Evolutionary conservation across 2,797 vertebrate genomes (phyloP).

Genomic region (Enoplosus armatus): DNA sequence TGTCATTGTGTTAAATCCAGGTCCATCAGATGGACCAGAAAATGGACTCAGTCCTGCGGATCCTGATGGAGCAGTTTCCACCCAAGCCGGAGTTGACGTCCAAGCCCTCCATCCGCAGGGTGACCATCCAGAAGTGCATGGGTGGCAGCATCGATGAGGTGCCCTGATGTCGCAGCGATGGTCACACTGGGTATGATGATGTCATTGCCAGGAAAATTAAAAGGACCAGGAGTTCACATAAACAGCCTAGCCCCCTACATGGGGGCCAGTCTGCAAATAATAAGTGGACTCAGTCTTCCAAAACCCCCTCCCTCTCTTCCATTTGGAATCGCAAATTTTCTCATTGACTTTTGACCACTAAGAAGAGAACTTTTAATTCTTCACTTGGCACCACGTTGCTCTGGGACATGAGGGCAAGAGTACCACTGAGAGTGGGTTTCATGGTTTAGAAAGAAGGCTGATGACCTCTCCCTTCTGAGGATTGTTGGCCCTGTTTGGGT

Average conservation of each 20-base stretch:
- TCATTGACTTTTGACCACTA: constrained; percentile 51
- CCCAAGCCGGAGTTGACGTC: constrained; percentile 75
- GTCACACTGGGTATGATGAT: constrained; percentile 1
- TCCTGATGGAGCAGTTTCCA: constrained; percentile 82
- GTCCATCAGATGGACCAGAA: constrained; percentile 84
- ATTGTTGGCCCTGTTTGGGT: constrained; percentile 1
- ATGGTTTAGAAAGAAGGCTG: constrained; percentile 12
- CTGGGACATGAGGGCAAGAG: constrained; percentile 33
- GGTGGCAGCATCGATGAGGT: constrained; percentile 80
- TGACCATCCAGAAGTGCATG: constrained; percentile 82
- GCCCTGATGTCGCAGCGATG: constrained; percentile 61
- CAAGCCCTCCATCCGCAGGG: constrained; percentile 76
- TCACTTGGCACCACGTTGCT: constrained; percentile 13
- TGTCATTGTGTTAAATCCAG: constrained; percentile 66
- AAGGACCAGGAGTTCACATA: constrained; percentile 36
- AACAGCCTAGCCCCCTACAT: constrained; percentile 5
- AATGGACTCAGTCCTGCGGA: constrained; percentile 80
- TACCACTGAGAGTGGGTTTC: constrained; percentile 14
- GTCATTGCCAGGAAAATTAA: constrained; percentile 37
- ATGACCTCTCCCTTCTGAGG: constrained; percentile 19
- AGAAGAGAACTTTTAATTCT: constrained; percentile 48
- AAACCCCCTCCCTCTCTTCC: constrained; percentile 21
- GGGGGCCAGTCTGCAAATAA: constrained; percentile 19
- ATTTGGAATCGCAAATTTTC: constrained; percentile 18
- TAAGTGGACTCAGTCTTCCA: constrained; percentile 51